Base-by-base conservation (phyloP, 2,888 invertebrate genomes). In the Alloplasta piceator region DNA sequence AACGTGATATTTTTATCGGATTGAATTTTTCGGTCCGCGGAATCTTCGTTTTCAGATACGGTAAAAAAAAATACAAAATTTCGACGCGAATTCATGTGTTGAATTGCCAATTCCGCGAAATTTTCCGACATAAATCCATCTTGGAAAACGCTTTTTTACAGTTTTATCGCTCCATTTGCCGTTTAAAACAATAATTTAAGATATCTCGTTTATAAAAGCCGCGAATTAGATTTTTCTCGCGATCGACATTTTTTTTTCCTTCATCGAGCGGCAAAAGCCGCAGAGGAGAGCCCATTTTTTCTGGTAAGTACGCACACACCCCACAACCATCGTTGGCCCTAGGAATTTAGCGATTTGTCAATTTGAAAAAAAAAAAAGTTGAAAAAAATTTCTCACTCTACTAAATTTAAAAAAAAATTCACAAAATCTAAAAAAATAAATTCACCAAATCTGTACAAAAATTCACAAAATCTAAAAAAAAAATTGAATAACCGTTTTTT, bases 311-410 rank as follows among this genome's bases (percentile, higher is more conserved):
- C 80, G 73, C 85, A 92, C 89, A 90, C 88, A 89, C 89, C 87
- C 91, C 92, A 91, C 92, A 91, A 91, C 90, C 92, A 88, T 90
- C 90, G 90, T 91, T 92, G 91, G 89, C 89, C 88, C 82, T 87
- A 78, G 86, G 87, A 86, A 86, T 90, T 85, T 87, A 89, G 91
- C 90, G 89, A 91, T 91, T 92, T 90, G 86, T 73, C 26, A 26
- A 26, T 26, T 26, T 26, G 26, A 26, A 26, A 26, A 3, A 26
- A 26, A 26, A 26, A 26, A 26, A 26, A 1, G 4, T n/a, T 6
- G 14, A 9, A 12, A 16, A 6, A 9, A 16, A 6, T 41, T 14
- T 12, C 36, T 12, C 36, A 6, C 3, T 26, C 26, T 2, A 26
- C 26, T 26, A 26, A 26, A 26, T 26, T 26, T 38, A 9, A 66